Evolutionary conservation across 2,113 vertebrate genomes (phyloP), one percentile per base, ranked within the genome.

Genomic region (Probosciger aterrimus): DNA sequence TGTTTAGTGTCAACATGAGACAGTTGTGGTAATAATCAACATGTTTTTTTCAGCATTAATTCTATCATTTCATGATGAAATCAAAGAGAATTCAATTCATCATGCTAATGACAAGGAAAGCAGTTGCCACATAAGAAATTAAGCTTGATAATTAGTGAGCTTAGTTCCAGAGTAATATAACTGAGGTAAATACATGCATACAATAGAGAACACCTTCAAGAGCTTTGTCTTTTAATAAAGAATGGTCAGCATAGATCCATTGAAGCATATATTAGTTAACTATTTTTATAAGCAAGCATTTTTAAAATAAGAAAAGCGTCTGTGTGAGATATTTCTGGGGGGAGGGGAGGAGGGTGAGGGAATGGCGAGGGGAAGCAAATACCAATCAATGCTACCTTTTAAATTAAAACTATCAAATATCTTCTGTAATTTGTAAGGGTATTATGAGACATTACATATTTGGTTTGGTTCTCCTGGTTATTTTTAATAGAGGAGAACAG

Each of bases 321-420:
- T 28, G 7, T 33, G 64, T 5, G 63, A 86, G 13, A 19, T 8
- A 27, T 33, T 33, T 33, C 19, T 3, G 30, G 53, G 19, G 31
- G 19, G 5, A 18, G 10, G 10, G 27, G 27, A 5, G 7, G 53
- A 10, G 2, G 11, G 31, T 1, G 7, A 11, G 5, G 16, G 31
- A 8, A 57, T n/a, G 3, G 19, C 9, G 23, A 14, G 5, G 3
- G 8, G 5, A 20, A 13, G 52, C 41, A 70, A 60, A 55, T 12
- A 46, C 4, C 7, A 22, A 33, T 25, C 64, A 31, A 44, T 63
- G 28, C 25, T n/a, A 41, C 20, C 6, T 78, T 92, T 60, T 22
- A 62, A 88, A 14, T n/a, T 14, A 2, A 37, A 92, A 65, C 9
- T 35, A 55, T 49, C 16, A 20, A 47, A 19, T 84, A 68, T 31